Conservation (phyloP, 2,888 invertebrate genomes). For the Cheilosia soror region DNA sequence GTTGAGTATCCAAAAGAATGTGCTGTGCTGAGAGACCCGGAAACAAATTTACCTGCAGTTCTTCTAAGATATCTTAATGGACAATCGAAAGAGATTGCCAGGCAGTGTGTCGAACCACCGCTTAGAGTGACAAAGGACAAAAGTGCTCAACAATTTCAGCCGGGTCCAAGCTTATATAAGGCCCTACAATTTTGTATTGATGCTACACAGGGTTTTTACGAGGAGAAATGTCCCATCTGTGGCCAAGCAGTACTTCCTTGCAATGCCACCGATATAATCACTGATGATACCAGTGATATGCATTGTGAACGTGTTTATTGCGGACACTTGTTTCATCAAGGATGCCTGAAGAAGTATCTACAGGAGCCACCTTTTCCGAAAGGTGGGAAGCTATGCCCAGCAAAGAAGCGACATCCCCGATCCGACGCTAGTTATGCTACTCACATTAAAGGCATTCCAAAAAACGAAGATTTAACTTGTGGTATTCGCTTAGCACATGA, state of each 20-base stretch:
- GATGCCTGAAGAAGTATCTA: constrained; percentile 88
- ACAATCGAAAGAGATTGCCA: constrained; percentile 88
- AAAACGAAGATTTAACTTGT: constrained; percentile 82
- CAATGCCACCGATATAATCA: constrained; percentile 84
- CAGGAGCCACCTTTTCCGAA: constrained; percentile 89
- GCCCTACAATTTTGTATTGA: constrained; percentile 87
- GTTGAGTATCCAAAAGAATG: constrained; percentile 86
- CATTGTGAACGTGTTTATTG: constrained; percentile 90
- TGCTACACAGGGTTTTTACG: constrained; percentile 86
- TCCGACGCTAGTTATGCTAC: constrained; percentile 80
- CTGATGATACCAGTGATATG: constrained; percentile 86
- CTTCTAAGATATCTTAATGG: constrained; percentile 87
- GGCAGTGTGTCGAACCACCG: constrained; percentile 89
- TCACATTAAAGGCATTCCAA: constrained; percentile 18
- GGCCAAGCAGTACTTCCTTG: constrained; percentile 86
- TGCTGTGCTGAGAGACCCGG: constrained; percentile 84
- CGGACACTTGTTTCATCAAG: constrained; percentile 88
- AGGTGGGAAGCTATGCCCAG: constrained; percentile 89
- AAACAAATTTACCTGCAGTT: constrained; percentile 88
- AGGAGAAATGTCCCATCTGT: constrained; percentile 88
- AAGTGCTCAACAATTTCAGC: constrained; percentile 85
- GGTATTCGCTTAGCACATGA: constrained; percentile 88
- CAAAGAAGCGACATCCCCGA: constrained; percentile 81
- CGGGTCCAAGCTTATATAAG: constrained; percentile 86
- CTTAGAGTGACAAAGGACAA: constrained; percentile 84